Percentiles rank a stretch among this genome's conserved stretches.
Evolutionary conservation across 2,113 vertebrate genomes (phyloP).

Genomic region (Pseudorasbora parva): DNA sequence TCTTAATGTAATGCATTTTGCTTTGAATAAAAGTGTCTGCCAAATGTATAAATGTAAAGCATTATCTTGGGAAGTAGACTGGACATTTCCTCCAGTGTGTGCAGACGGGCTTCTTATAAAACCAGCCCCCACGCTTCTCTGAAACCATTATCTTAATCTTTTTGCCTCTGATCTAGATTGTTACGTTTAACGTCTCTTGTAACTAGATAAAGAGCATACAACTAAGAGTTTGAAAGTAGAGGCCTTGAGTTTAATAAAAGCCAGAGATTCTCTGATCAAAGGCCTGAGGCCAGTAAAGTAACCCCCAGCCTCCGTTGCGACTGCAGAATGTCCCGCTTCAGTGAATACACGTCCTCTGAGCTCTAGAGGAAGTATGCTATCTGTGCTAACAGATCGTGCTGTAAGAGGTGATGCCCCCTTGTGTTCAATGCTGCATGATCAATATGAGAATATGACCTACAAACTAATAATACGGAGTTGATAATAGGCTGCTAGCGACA

Average conservation of each 20-base stretch:
- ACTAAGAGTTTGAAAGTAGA: constrained; percentile 51
- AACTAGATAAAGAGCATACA: constrained; percentile 40
- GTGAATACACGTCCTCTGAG: neutral
- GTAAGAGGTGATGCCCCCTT: constrained; percentile 1
- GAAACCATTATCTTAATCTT: neutral
- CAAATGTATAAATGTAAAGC: neutral
- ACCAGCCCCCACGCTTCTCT: neutral
- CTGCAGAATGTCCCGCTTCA: neutral
- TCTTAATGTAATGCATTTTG: neutral
- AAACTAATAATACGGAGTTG: neutral
- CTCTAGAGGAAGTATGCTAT: neutral
- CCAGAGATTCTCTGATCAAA: constrained; percentile 69
- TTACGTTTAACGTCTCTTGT: constrained; percentile 21
- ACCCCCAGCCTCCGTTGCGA: constrained; percentile 28
- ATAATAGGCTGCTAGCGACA: neutral
- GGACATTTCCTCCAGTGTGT: neutral
- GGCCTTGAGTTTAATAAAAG: constrained; percentile 61
- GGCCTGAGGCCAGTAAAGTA: constrained; percentile 54
- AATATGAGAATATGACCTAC: neutral
- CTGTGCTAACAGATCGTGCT: neutral
- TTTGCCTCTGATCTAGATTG: constrained; percentile 6
- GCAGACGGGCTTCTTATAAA: neutral
- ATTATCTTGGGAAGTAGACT: neutral
- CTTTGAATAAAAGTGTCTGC: neutral
- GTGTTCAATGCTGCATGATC: neutral